Percentiles rank a stretch among this genome's conserved stretches.
Conservation (phyloP, 2,888 invertebrate species). For the Dynastes grantii region DNA sequence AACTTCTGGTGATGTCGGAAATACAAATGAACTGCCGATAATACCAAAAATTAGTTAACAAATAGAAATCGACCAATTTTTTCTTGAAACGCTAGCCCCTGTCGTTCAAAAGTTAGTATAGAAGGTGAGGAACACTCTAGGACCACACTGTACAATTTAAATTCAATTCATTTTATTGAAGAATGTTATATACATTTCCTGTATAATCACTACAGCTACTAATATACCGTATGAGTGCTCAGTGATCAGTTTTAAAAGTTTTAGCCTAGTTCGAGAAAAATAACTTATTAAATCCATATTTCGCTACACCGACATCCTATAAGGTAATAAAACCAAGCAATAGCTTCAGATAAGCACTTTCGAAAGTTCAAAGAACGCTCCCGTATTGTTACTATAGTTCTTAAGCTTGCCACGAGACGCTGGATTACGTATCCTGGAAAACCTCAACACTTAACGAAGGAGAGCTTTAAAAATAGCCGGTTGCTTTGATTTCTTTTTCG, state of each 20-base stretch:
- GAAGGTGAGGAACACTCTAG: too few species aligned
- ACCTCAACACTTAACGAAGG: background rate
- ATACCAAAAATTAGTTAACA: too few species aligned
- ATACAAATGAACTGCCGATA: too few species aligned
- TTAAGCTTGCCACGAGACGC: background rate
- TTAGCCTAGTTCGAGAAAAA: background rate
- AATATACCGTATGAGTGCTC: too few species aligned
- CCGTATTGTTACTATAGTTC: conserved; percentile 3
- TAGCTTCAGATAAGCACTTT: conserved; percentile 1
- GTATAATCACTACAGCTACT: too few species aligned
- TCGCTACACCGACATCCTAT: background rate
- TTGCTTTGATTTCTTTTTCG: background rate
- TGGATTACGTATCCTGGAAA: background rate
- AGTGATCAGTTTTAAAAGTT: background rate
- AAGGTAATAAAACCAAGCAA: conserved; percentile 15
- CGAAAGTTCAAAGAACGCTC: conserved; percentile 18
- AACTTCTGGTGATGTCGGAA: too few species aligned
- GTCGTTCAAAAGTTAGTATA: too few species aligned
- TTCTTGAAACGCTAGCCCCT: too few species aligned
- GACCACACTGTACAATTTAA: too few species aligned
- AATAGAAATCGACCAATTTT: too few species aligned
- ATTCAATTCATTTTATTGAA: too few species aligned
- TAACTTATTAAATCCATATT: background rate
- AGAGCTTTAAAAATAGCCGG: background rate
- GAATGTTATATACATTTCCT: too few species aligned